phyloP scores from a whole-genome alignment of 2,113 vertebrate species.

The Sinocyclocheilus anophthalmus region DNA sequence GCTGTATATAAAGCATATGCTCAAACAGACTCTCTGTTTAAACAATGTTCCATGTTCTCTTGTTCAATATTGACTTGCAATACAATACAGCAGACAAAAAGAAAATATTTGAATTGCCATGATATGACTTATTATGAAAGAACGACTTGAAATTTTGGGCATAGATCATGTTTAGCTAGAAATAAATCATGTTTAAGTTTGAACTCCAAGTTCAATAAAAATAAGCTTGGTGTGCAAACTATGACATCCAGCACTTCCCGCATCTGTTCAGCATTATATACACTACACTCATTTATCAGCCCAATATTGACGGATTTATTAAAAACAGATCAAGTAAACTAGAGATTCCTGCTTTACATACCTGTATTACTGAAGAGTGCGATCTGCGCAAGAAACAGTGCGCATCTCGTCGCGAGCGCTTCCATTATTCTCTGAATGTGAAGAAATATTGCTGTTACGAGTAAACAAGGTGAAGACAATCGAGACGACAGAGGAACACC shows the following conservation, averaged over 20 bases:
- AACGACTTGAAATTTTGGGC: not conserved
- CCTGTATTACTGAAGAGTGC: slow-evolving; percentile 79
- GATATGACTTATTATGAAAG: too few species aligned
- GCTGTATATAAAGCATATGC: not conserved
- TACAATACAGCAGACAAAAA: not conserved
- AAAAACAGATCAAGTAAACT: not conserved
- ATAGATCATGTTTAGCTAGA: not conserved
- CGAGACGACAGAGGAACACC: slow-evolving; percentile 30
- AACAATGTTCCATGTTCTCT: not conserved
- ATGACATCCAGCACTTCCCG: not conserved
- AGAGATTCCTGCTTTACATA: slow-evolving; percentile 68
- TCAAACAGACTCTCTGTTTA: not conserved
- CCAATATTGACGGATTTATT: not conserved
- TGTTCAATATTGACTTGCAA: not conserved
- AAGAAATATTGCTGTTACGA: slow-evolving; percentile 34
- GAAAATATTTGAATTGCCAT: not conserved
- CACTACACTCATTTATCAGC: not conserved
- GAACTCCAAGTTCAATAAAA: slow-evolving; percentile 18
- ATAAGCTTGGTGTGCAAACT: not conserved
- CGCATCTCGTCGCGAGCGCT: slow-evolving; percentile 70
- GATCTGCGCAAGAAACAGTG: slow-evolving; percentile 77
- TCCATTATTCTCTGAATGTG: slow-evolving; percentile 71
- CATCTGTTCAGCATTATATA: not conserved
- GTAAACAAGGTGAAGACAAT: slow-evolving; percentile 2
- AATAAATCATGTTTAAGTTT: not conserved